Conservation (phyloP, 2,888 invertebrate species). For the Morinoia aosen region DNA sequence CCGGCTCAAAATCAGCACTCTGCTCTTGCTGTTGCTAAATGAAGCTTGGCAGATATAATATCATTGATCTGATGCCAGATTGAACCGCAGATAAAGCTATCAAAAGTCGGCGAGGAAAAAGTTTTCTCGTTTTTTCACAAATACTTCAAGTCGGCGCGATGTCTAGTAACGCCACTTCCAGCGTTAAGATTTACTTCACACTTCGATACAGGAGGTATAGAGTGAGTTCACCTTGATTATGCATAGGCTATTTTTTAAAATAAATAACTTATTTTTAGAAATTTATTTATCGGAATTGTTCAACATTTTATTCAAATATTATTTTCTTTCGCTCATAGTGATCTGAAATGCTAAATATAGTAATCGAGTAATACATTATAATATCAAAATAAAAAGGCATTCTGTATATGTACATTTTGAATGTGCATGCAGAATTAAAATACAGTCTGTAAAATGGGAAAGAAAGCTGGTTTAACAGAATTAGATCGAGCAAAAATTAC, state of each 20-base stretch:
- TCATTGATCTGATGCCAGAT: background rate
- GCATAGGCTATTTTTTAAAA: background rate
- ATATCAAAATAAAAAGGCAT: no score
- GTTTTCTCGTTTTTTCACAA: background rate
- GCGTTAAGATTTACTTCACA: background rate
- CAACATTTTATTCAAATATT: no score
- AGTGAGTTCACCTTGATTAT: background rate
- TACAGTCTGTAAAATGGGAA: no score
- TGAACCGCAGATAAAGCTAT: background rate
- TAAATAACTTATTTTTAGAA: background rate
- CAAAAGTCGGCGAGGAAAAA: background rate
- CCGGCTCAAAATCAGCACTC: background rate
- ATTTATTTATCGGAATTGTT: background rate
- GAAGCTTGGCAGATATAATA: background rate
- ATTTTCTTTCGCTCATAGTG: no score
- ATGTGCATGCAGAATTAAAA: no score
- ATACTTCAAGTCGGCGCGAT: background rate
- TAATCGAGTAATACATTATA: no score
- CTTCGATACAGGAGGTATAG: background rate
- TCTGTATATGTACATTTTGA: no score
- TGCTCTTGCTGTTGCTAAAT: background rate
- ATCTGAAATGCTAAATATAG: no score
- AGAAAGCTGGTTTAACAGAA: no score
- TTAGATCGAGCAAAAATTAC: no score
- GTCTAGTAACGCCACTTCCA: background rate